Evolutionary conservation across 2,797 vertebrate species (phyloP), one percentile per base, ranked within the genome.

Genomic region (Dallia pectoralis): DNA sequence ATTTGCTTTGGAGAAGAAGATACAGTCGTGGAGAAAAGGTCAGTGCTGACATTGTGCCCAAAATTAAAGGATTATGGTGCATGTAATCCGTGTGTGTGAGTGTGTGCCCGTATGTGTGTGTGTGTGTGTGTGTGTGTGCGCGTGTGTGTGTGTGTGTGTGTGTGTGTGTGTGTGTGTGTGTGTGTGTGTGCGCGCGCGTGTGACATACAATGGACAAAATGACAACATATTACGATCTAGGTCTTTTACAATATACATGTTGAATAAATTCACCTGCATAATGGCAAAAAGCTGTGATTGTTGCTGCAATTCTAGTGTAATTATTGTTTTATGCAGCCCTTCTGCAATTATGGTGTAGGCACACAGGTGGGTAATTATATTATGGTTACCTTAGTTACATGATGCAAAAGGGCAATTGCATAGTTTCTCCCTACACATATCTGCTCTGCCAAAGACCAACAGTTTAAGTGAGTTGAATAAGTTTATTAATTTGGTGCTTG

Each of bases 51-150:
- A 19, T 66, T 69, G 86, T 79, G 79, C 77, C 82, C 78, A 72
- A 78, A n/a, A 77, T 86, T 1, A 75, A 74, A n/a, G 79, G 88
- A 85, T 91, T 87, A 89, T 73, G 77, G 63, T 61, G 69, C 53
- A 69, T 22, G 33, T 88, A 81, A 87, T 78, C 84, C 78, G 61
- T n/a, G n/a, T n/a, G n/a, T n/a, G n/a, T n/a, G n/a, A n/a, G n/a
- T n/a, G n/a, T n/a, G n/a, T n/a, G n/a, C n/a, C n/a, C n/a, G n/a
- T n/a, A n/a, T n/a, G n/a, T n/a, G n/a, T n/a, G n/a, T n/a, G n/a
- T n/a, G n/a, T n/a, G n/a, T n/a, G n/a, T n/a, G n/a, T n/a, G n/a
- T n/a, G n/a, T n/a, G n/a, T n/a, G n/a, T n/a, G n/a, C n/a, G n/a
- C n/a, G n/a, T n/a, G n/a, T n/a, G n/a, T n/a, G n/a, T n/a, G n/a